Evolutionary conservation across 2,888 invertebrate genomes (phyloP), one percentile per base, ranked within the genome.

Genomic region (Cheilosia pagana): DNA sequence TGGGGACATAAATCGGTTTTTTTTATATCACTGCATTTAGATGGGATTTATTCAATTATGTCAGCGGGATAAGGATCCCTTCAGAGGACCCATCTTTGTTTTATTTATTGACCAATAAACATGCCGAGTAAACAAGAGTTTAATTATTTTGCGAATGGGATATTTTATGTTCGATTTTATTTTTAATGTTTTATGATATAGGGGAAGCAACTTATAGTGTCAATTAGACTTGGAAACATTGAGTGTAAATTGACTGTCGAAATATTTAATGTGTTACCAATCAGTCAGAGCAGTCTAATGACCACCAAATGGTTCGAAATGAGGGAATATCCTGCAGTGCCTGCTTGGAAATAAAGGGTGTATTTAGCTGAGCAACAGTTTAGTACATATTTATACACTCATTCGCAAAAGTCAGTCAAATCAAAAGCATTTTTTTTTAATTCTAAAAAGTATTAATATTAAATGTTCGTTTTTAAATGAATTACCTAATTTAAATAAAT

Each of bases 41-140:
- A 81, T 75, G 75, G 81, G 75, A 81, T 75, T 81, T 75, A 81
- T 81, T 81, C 81, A 81, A 81, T 81, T 81, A 75, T 75, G 81
- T 75, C 75, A 63, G 62, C 48, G 31, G 70, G 57, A 75, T 81
- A 81, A 41, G 10, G 55, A 62, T 75, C 48, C 43, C 7, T 43
- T 45, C 10, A 21, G n/a, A 65, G 23, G 77, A 57, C 57, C 28
- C 10, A 55, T 45, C 53, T 62, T 68, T 55, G n/a, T 41, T 55
- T 62, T 70, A 81, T 81, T 81, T 81, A 81, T 81, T 81, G 81
- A 52, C 57, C 81, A 81, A 81, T 81, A 81, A 81, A 81, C 50
- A 57, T 50, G 48, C 63, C 71, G 23, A 16, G n/a, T 19, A 31
- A 57, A 71, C 43, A 59, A 35, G 48, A 78, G 57, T 78, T 78